Conservation (phyloP, 2,113 vertebrate species). For the Hippocampus abdominalis region DNA sequence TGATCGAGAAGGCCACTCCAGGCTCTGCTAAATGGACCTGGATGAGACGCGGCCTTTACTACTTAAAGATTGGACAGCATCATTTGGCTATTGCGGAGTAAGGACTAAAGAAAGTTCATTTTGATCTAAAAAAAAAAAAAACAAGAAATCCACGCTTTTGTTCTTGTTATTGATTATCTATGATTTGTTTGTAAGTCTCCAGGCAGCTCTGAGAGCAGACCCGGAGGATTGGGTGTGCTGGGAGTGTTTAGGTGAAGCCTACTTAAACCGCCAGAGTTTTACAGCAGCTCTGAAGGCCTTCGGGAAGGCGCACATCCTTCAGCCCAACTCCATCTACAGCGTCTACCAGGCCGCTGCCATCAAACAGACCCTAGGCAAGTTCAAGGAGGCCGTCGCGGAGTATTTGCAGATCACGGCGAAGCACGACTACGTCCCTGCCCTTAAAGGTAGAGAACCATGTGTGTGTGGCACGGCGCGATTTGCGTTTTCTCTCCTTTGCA, state of each 20-base stretch:
- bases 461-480: background rate
- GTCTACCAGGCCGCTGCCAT: constrained; percentile 88
- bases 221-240: constrained; percentile 91
- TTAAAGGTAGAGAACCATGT: constrained; percentile 79
- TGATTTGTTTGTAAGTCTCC: constrained; percentile 78
- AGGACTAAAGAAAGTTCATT: constrained; percentile 37
- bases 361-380: constrained; percentile 90
- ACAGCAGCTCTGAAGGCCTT: constrained; percentile 91
- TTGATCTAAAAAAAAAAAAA: too few relatives aligned
- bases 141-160: background rate
- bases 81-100: constrained; percentile 88
- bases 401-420: constrained; percentile 82
- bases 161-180: background rate
- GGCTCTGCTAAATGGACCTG: constrained; percentile 95
- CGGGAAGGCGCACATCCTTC: constrained; percentile 85
- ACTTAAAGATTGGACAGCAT: constrained; percentile 82
- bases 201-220: constrained; percentile 92
- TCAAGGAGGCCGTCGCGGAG: constrained; percentile 80
- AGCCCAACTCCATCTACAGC: constrained; percentile 86
- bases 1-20: constrained; percentile 80
- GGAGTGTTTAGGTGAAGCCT: constrained; percentile 95
- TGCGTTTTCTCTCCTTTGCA: background rate
- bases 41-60: constrained; percentile 88
- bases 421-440: constrained; percentile 88
- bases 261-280: constrained; percentile 87